Evolutionary conservation across 2,113 vertebrate genomes (phyloP).

Genomic region (Zosterops japonicus): DNA sequence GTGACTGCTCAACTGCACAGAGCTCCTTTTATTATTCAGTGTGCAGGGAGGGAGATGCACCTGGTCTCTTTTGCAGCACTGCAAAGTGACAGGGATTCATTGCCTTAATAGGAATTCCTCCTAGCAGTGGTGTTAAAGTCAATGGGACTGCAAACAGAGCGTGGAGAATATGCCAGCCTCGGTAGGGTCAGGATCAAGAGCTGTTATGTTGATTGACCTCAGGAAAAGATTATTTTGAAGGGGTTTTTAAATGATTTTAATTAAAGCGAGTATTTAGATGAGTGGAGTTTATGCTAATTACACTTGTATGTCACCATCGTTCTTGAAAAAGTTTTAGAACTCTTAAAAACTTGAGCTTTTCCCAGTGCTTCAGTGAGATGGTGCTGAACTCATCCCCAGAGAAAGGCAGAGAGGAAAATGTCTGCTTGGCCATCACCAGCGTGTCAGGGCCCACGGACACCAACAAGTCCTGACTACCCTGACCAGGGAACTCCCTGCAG

Average conservation of each 20-base stretch:
- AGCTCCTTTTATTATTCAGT: not conserved
- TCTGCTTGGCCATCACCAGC: accelerated
- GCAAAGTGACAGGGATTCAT: not conserved
- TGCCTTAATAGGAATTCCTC: not conserved
- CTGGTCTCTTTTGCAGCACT: not conserved
- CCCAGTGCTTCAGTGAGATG: not conserved
- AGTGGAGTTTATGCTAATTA: conserved; percentile 40
- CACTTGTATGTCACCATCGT: not conserved
- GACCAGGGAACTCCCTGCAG: not conserved
- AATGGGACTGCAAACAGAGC: conserved; percentile 1
- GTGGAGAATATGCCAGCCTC: not conserved
- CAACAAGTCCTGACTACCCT: not conserved
- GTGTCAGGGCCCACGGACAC: not conserved
- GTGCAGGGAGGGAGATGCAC: not conserved
- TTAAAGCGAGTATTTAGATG: conserved; percentile 17
- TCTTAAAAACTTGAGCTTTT: not conserved
- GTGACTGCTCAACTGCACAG: not conserved
- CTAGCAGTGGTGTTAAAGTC: not conserved
- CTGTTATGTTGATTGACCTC: conserved; percentile 48
- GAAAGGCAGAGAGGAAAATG: not conserved
- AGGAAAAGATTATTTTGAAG: conserved; percentile 41
- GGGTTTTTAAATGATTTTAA: conserved; percentile 6
- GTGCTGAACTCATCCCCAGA: not conserved
- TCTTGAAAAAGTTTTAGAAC: conserved; percentile 22
- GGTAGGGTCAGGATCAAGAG: conserved; percentile 9